Evolutionary conservation across 2,113 vertebrate species (phyloP).

Genomic region (Spilogale gracilis): DNA sequence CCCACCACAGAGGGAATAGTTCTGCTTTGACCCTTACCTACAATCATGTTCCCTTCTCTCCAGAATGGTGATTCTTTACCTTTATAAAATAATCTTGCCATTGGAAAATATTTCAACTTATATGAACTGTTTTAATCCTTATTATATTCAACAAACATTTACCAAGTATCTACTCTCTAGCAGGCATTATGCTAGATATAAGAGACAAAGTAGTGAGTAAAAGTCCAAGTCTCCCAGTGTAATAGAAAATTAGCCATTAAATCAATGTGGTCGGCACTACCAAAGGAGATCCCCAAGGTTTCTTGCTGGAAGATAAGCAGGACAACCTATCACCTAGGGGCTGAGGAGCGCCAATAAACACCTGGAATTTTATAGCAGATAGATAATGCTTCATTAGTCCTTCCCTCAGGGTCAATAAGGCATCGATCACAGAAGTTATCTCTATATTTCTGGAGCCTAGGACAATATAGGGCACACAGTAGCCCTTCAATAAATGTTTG

Average conservation of each 20-base stretch:
- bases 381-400: neutral
- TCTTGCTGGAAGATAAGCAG: neutral
- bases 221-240: neutral
- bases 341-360: neutral
- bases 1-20: neutral
- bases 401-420: neutral
- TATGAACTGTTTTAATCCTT: constrained; percentile 7
- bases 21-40: neutral
- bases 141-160: constrained; percentile 36
- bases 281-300: neutral
- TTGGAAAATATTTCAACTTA: neutral
- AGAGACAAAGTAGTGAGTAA: constrained; percentile 6
- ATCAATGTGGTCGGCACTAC: neutral
- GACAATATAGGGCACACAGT: neutral
- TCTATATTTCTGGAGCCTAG: neutral
- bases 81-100: constrained; percentile 31
- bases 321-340: neutral
- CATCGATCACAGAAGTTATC: neutral
- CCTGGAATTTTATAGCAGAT: constrained; percentile 16
- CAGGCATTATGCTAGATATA: neutral
- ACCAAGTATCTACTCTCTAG: neutral
- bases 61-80: neutral
- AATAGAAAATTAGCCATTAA: constrained; percentile 46
- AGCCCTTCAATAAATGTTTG: neutral
- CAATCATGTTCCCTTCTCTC: neutral